phyloP scores from a whole-genome alignment of 2,797 vertebrate species.

The Erithacus rubecula region DNA sequence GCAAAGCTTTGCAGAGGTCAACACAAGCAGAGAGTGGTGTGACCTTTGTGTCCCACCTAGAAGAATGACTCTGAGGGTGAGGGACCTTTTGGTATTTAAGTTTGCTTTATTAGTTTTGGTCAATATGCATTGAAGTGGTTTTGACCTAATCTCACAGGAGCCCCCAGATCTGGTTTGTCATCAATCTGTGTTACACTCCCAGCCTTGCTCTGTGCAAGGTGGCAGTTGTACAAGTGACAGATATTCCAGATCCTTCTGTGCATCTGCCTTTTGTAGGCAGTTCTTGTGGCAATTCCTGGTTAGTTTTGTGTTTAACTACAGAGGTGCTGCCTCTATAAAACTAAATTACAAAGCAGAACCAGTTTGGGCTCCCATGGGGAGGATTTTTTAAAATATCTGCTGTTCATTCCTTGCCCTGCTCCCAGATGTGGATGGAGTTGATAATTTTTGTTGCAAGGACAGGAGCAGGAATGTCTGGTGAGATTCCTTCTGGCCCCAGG shows the following conservation, averaged over 20 bases:
- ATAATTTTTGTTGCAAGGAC: background rate
- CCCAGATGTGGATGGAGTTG: background rate
- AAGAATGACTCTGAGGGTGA: constrained; percentile 24
- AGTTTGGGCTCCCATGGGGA: too few relatives aligned
- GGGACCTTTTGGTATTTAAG: constrained; percentile 63
- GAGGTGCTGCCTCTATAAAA: background rate
- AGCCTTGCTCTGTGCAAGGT: background rate
- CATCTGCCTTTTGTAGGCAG: background rate
- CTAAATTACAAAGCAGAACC: background rate
- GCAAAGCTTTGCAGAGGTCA: constrained; percentile 39
- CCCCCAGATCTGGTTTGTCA: background rate
- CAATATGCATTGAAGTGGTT: constrained; percentile 18
- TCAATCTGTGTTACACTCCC: background rate
- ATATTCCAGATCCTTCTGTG: background rate
- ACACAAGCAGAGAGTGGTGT: background rate
- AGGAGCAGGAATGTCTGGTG: background rate
- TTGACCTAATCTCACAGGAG: constrained; percentile 32
- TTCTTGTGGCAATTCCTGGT: background rate
- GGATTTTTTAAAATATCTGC: background rate
- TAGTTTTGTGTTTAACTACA: background rate
- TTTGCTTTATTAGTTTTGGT: constrained; percentile 62
- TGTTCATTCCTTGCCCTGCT: background rate
- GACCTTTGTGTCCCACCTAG: constrained; percentile 49
- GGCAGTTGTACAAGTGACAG: background rate
- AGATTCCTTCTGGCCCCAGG: background rate